Conservation (phyloP, 2,888 invertebrate species). For the Epistrophe grossulariae region DNA sequence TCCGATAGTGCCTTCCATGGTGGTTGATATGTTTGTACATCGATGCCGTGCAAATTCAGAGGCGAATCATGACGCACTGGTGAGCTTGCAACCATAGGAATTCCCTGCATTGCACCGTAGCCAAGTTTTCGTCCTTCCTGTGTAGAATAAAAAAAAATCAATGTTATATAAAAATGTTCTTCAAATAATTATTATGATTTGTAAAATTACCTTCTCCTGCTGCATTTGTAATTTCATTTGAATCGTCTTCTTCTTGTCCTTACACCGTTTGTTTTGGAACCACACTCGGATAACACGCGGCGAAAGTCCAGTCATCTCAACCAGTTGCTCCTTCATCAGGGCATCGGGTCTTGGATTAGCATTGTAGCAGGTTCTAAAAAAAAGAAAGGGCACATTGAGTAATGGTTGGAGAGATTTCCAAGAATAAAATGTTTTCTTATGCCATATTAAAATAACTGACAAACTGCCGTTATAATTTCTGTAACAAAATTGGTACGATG, state of each 20-base stretch:
- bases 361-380: constrained; percentile 94
- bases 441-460: too few relatives aligned
- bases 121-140: constrained; percentile 98
- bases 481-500: too few relatives aligned
- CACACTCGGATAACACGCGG: constrained; percentile 99
- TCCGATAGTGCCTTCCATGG: constrained; percentile 98
- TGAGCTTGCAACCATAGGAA: constrained; percentile 98
- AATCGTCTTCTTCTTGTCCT: constrained; percentile 98
- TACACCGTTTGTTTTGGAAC: constrained; percentile 99
- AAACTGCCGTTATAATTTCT: too few relatives aligned
- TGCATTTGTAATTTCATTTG: constrained; percentile 99
- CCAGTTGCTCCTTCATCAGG: constrained; percentile 99
- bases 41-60: constrained; percentile 93
- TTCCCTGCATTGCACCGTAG: constrained; percentile 97
- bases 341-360: constrained; percentile 99
- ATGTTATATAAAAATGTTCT: constrained; percentile 2
- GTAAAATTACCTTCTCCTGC: constrained; percentile 94
- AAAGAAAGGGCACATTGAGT: not conserved
- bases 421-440: not conserved
- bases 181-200: not conserved
- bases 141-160: constrained; percentile 81
- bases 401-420: not conserved
- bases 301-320: constrained; percentile 99
- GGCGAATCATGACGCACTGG: constrained; percentile 96
- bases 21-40: constrained; percentile 96